Evolutionary conservation across 1,140 invertebrate genomes (phyloP).

Genomic region (Platyscapa corneri): DNA sequence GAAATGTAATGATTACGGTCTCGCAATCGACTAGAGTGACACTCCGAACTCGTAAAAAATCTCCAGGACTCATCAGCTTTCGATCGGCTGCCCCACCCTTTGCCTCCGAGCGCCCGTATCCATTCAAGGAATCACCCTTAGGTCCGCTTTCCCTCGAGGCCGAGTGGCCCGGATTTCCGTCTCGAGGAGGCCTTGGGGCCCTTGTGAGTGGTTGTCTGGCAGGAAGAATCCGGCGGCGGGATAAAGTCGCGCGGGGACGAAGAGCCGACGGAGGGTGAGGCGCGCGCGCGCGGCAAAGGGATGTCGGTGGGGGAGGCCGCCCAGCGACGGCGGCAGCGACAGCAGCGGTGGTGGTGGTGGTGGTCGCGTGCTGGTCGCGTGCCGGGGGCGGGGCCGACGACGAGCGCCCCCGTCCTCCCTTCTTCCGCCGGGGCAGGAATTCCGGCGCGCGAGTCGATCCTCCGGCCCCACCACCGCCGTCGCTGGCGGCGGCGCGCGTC

Average conservation of each 20-base stretch:
- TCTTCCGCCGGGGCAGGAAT: conserved; percentile 45
- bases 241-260: conserved; percentile 38
- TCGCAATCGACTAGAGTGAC: not conserved
- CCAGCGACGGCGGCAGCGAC: conserved; percentile 36
- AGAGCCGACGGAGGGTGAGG: conserved; percentile 55
- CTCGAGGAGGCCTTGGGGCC: not conserved
- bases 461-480: conserved; percentile 38
- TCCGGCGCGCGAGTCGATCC: conserved; percentile 51
- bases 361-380: conserved; percentile 73
- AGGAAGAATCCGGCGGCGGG: not conserved
- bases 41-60: not conserved
- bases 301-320: not conserved
- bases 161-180: not conserved
- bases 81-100: not conserved
- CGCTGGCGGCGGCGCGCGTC: conserved; percentile 58
- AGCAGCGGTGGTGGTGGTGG: conserved; percentile 54
- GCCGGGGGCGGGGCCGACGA: conserved; percentile 69
- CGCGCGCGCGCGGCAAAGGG: too few relatives aligned
- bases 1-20: too few relatives aligned
- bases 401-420: conserved; percentile 40
- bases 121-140: not conserved
- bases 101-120: too few relatives aligned
- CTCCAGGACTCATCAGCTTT: not conserved
- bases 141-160: not conserved
- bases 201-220: too few relatives aligned